Evolutionary conservation across 2,888 invertebrate genomes (phyloP).

Genomic region (Shargacucullia verbasci): DNA sequence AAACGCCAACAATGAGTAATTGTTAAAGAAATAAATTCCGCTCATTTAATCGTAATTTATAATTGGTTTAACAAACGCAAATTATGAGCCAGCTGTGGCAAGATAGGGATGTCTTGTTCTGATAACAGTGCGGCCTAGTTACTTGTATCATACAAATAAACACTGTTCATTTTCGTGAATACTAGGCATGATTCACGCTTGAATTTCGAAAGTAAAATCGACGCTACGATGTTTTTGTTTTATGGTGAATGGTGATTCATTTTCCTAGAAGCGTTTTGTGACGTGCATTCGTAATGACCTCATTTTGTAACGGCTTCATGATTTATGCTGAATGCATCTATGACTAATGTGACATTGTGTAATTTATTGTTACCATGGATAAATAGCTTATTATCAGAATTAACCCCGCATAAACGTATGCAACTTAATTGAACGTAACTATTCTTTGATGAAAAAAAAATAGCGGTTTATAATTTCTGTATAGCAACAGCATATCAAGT

Average conservation of each 20-base stretch:
- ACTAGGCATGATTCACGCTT: constrained; percentile 42
- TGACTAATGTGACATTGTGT: constrained; percentile 29
- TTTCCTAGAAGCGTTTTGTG: constrained; percentile 36
- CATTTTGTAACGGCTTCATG: constrained; percentile 25
- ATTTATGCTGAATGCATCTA: constrained; percentile 27
- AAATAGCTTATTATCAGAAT: constrained; percentile 4
- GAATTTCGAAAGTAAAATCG: constrained; percentile 46
- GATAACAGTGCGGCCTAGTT: constrained; percentile 63
- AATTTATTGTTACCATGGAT: constrained; percentile 9
- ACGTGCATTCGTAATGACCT: constrained; percentile 41
- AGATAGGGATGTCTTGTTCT: constrained; percentile 59
- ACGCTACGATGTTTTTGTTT: constrained; percentile 12
- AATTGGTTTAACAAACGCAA: constrained; percentile 44
- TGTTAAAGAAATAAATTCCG: constrained; percentile 33
- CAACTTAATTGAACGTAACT: no score
- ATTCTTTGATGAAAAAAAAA: no score
- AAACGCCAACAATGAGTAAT: constrained; percentile 37
- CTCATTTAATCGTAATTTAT: constrained; percentile 39
- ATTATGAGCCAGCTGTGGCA: constrained; percentile 56
- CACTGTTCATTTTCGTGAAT: constrained; percentile 40
- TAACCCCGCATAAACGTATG: no score
- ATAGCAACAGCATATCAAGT: constrained; percentile 28
- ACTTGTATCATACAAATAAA: constrained; percentile 46
- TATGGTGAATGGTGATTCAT: constrained; percentile 49
- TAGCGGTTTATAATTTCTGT: neutral